Conservation (phyloP, 2,888 invertebrate genomes). For the Cataglyphis albicans region DNA sequence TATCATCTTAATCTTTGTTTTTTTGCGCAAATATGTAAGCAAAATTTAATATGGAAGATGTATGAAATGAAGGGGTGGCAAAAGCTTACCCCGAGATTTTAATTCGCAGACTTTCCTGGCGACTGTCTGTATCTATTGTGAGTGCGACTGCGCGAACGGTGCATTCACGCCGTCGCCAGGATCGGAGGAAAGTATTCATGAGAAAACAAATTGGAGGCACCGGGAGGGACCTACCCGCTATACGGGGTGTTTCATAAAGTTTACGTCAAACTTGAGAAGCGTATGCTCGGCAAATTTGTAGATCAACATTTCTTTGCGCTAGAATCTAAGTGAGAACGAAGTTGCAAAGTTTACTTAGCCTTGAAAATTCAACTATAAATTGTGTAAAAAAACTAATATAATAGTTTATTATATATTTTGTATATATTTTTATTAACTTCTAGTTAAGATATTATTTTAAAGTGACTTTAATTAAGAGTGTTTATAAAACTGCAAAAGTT, state of each 20-base stretch:
- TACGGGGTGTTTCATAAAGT: slow-evolving; percentile 53
- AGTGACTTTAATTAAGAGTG: background rate
- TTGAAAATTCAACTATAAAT: slow-evolving; percentile 11
- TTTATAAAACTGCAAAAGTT: background rate
- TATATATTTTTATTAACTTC: background rate
- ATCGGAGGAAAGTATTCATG: slow-evolving; percentile 57
- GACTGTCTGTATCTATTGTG: slow-evolving; percentile 33
- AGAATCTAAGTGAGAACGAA: slow-evolving; percentile 1
- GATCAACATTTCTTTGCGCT: slow-evolving; percentile 18
- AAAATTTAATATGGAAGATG: background rate
- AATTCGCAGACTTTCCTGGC: slow-evolving; percentile 41
- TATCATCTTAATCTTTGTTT: background rate
- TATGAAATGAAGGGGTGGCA: background rate
- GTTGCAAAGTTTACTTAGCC: background rate
- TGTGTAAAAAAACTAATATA: background rate
- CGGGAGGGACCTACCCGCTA: slow-evolving; percentile 38
- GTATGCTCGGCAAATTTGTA: slow-evolving; percentile 14
- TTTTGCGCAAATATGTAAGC: background rate
- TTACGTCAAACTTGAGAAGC: slow-evolving; percentile 37
- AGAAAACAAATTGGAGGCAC: slow-evolving; percentile 53
- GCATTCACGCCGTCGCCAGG: slow-evolving; percentile 56
- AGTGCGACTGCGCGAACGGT: slow-evolving; percentile 50
- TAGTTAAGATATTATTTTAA: background rate
- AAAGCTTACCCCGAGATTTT: slow-evolving; percentile 4
- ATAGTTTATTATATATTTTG: background rate